Conservation (phyloP, 2,888 invertebrate species). For the Philonicus albiceps region DNA sequence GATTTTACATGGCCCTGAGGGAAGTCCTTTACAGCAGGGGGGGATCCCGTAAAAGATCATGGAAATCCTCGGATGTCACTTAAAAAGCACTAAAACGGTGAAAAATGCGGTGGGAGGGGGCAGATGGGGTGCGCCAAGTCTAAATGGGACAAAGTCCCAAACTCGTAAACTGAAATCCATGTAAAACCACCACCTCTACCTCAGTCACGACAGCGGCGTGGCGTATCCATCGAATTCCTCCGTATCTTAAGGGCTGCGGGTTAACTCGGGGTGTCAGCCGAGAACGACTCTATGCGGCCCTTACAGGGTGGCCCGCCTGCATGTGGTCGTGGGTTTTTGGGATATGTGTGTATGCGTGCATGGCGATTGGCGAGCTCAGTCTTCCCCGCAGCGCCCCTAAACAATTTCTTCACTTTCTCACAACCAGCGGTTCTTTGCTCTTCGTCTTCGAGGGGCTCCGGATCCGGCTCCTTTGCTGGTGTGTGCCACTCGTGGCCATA, state of each 20-base stretch:
- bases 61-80: constrained; percentile 41
- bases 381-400: not conserved
- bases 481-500: constrained; percentile 34
- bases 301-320: not conserved
- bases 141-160: constrained; percentile 20
- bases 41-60: constrained; percentile 36
- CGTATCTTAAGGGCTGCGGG: not conserved
- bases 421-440: not conserved
- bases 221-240: constrained; percentile 4
- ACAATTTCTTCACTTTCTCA: not conserved
- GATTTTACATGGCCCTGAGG: constrained; percentile 8
- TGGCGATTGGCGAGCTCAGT: not conserved
- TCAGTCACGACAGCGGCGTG: not conserved
- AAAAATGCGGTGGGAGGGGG: constrained; percentile 13
- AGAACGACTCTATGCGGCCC: not conserved
- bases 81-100: constrained; percentile 41
- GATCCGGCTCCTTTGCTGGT: not conserved
- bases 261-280: not conserved
- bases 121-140: not conserved
- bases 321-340: too few species aligned
- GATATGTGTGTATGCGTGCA: too few species aligned
- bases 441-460: not conserved
- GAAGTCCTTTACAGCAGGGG: constrained; percentile 30
- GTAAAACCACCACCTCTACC: not conserved
- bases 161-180: constrained; percentile 10